Evolutionary conservation across 2,113 vertebrate species (phyloP), one percentile per base, ranked within the genome.

Genomic region (Eurypyga helias): DNA sequence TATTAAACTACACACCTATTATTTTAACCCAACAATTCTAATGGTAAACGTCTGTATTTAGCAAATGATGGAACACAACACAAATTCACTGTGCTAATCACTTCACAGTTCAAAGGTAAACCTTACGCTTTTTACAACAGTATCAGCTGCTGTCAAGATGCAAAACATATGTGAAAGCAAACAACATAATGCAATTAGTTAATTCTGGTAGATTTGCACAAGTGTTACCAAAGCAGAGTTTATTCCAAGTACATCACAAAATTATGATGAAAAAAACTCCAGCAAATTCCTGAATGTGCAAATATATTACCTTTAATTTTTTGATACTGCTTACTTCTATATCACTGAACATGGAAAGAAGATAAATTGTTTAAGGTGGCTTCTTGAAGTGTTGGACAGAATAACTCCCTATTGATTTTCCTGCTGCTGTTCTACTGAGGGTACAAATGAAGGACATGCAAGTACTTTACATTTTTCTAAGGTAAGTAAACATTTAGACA

Each of bases 161-260:
- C 64, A 89, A 96, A 87, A 78, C 60, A 88, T 94, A 95, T 48
- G 72, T 67, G 67, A 88, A 86, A 83, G 67, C 64, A 95, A 96
- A 96, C 85, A 93, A 86, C 88, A 96, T 88, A 96, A 94, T 92
- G 88, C 31, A 93, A 91, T 93, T 90, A 95, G 90, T 75, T 92
- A 88, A 73, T 96, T 93, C 55, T 70, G 51, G 60, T 93, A 76
- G 85, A 79, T 93, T 94, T 94, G 60, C 87, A 86, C 87, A 83
- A 90, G 34, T 77, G 81, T 85, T 93, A 95, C 54, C 84, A 91
- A 92, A 93, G 77, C 86, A 91, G 57, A 79, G 18, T 46, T 92
- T 76, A 18, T 77, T 85, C 76, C 76, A 90, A 93, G 60, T n/a
- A n/a, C 17, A 66, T 38, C 36, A 72, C 19, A 83, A 66, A 80